phyloP scores from a whole-genome alignment of 2,113 vertebrate species.

The Poeciliopsis turrubarensis region DNA sequence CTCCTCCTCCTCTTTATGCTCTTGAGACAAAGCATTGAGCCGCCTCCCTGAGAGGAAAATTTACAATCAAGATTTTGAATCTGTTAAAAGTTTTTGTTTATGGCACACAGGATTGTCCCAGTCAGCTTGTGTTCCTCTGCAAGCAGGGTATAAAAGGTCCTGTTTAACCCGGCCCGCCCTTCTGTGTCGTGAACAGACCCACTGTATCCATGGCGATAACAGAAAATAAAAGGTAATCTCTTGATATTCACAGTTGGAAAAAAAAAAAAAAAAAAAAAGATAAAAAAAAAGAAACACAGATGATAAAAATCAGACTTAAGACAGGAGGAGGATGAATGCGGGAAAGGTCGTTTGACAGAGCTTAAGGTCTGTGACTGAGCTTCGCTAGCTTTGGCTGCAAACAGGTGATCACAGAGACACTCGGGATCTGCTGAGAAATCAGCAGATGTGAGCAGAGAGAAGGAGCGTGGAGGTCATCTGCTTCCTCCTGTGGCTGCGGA shows the following conservation, averaged over 20 bases:
- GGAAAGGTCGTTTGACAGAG: conserved; percentile 4
- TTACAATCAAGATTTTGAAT: conserved; percentile 74
- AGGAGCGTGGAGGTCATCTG: conserved; percentile 16
- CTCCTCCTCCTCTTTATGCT: conserved; percentile 62
- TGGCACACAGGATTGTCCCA: conserved; percentile 83
- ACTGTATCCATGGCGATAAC: conserved; percentile 57
- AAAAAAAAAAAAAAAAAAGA: conserved; percentile 63
- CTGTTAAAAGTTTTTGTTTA: conserved; percentile 61
- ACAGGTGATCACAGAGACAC: conserved; percentile 28
- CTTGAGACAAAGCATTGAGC: conserved; percentile 62
- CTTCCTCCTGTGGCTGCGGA: conserved; percentile 3
- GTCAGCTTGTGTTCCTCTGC: conserved; percentile 54
- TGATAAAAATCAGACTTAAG: conserved; percentile 43
- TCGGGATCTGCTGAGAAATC: conserved; percentile 18
- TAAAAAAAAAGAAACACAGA: conserved; percentile 38
- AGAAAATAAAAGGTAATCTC: conserved; percentile 66
- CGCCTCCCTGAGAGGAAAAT: conserved; percentile 79
- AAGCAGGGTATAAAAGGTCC: conserved; percentile 6
- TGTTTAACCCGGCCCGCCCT: conserved; percentile 47
- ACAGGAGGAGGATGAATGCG: conserved; percentile 37
- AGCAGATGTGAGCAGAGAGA: conserved; percentile 18
- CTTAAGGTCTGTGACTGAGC: conserved; percentile 19
- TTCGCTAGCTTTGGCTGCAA: conserved; percentile 18
- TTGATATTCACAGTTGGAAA: conserved; percentile 79
- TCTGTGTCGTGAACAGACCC: conserved; percentile 54